These are phyloP conservation scores for Magallana gigas DNA, from an alignment of 1,140 invertebrate species.

Conservation along the genomic window DNA sequence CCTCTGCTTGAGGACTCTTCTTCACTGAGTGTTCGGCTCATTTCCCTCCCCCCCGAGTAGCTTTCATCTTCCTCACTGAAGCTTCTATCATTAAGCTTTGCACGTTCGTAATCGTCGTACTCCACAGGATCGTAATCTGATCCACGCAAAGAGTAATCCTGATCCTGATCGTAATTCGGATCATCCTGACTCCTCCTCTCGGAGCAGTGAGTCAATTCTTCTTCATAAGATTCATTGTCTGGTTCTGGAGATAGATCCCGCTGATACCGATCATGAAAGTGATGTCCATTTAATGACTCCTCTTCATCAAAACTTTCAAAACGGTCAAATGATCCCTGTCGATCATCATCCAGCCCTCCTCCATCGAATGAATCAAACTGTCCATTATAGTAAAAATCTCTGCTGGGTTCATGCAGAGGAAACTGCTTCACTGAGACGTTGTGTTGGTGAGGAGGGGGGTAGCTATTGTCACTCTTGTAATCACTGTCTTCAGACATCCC, in stretches of 20 bases:
- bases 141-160: not conserved
- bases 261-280: not conserved
- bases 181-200: slow-evolving; percentile 11
- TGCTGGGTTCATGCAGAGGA: slow-evolving; percentile 62
- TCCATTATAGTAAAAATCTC: slow-evolving; percentile 63
- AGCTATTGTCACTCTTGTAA: slow-evolving; percentile 97
- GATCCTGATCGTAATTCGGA: slow-evolving; percentile 31
- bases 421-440: slow-evolving; percentile 79
- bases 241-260: slow-evolving; percentile 11
- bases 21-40: slow-evolving; percentile 6
- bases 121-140: slow-evolving; percentile 55
- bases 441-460: slow-evolving; percentile 86
- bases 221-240: slow-evolving; percentile 28
- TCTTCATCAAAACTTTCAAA: slow-evolving; percentile 50
- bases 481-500: slow-evolving; percentile 98
- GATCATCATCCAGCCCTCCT: slow-evolving; percentile 51
- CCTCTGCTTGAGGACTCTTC: slow-evolving; percentile 10
- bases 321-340: slow-evolving; percentile 67
- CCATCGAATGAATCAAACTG: slow-evolving; percentile 59
- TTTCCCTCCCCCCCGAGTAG: not conserved
- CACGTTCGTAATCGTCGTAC: slow-evolving; percentile 41
- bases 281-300: slow-evolving; percentile 48
- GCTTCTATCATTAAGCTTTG: not conserved
- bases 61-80: slow-evolving; percentile 8
- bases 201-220: not conserved